Evolutionary conservation across 2,797 vertebrate species (phyloP).

Genomic region (Pogonophryne albipinna): DNA sequence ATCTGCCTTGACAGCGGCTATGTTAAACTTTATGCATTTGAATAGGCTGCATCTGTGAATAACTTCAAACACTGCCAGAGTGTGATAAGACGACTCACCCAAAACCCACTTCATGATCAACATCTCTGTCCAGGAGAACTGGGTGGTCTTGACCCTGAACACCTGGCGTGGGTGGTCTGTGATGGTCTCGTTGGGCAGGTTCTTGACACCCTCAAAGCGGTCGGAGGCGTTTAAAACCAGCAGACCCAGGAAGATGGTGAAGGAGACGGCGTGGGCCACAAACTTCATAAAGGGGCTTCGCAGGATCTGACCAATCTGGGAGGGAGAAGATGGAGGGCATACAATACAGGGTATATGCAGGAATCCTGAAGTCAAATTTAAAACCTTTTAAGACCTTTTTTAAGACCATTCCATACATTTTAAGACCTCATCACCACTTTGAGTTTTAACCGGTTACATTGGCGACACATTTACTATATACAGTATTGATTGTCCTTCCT

Average conservation of each 20-base stretch:
- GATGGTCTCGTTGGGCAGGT: slow-evolving; percentile 96
- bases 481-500: too few relatives aligned
- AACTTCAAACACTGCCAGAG: too few relatives aligned
- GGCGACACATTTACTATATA: too few relatives aligned
- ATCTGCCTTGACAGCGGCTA: slow-evolving; percentile 5
- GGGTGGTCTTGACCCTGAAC: slow-evolving; percentile 97
- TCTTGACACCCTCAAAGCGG: slow-evolving; percentile 96
- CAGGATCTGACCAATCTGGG: slow-evolving; percentile 93
- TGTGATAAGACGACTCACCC: slow-evolving; percentile 84
- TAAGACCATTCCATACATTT: too few relatives aligned
- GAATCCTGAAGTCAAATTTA: too few relatives aligned
- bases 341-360: too few relatives aligned
- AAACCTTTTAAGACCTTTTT: too few relatives aligned
- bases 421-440: too few relatives aligned
- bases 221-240: slow-evolving; percentile 95
- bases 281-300: slow-evolving; percentile 99
- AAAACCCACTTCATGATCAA: slow-evolving; percentile 99
- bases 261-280: slow-evolving; percentile 96
- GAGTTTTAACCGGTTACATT: too few relatives aligned
- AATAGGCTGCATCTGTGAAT: too few relatives aligned
- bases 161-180: slow-evolving; percentile 95
- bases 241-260: slow-evolving; percentile 95
- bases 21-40: too few relatives aligned
- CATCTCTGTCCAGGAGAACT: slow-evolving; percentile 98
- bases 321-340: slow-evolving; percentile 3